These are phyloP conservation scores for Dicrurus megarhynchus DNA, from an alignment of 2,113 vertebrate species.

Conservation along the genomic window DNA sequence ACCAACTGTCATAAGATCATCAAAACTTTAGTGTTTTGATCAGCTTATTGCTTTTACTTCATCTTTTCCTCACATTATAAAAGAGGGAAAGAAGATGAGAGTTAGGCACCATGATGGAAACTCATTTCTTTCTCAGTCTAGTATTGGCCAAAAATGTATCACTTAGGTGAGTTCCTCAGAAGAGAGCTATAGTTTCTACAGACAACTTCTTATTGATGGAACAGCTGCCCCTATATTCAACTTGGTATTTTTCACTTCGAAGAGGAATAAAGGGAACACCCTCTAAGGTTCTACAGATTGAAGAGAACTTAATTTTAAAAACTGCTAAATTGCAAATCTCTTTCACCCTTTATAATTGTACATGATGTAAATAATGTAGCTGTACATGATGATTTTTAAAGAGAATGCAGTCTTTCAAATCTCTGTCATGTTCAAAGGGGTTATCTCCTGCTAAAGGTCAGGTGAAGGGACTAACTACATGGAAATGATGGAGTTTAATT, in stretches of 20 bases:
- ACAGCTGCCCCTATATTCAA: neutral
- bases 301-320: neutral
- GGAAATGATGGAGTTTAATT: neutral
- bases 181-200: neutral
- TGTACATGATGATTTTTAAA: neutral
- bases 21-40: slow-evolving; percentile 31
- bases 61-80: neutral
- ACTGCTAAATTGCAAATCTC: neutral
- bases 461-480: neutral
- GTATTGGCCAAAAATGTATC: neutral
- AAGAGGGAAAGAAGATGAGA: slow-evolving; percentile 1
- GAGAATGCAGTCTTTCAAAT: neutral
- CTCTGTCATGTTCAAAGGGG: neutral
- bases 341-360: neutral
- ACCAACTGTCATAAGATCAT: slow-evolving; percentile 61
- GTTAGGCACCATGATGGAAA: neutral
- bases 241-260: neutral
- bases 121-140: neutral
- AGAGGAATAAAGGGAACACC: neutral
- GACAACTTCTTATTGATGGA: neutral
- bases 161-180: neutral
- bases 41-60: slow-evolving; percentile 54
- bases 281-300: neutral
- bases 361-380: neutral
- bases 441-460: neutral